phyloP scores from a whole-genome alignment of 1,140 invertebrate species.

The Rhyacophila brunnea region DNA sequence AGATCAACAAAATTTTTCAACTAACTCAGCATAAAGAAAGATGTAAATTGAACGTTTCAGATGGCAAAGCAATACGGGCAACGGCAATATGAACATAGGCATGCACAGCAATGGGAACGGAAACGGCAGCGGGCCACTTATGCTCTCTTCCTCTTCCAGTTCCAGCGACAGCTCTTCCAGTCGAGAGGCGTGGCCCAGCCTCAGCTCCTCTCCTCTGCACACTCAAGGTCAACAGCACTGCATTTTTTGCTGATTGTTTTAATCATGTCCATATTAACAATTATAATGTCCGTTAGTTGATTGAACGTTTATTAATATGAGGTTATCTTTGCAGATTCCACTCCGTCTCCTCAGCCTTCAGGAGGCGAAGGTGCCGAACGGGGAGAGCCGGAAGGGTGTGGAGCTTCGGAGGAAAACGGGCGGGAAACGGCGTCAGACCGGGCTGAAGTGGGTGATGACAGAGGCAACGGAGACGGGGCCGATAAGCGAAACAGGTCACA shows the following conservation, averaged over 20 bases:
- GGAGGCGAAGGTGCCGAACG: background rate
- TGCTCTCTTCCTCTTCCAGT: slow-evolving; percentile 35
- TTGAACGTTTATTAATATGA: background rate
- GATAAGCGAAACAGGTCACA: slow-evolving; percentile 2
- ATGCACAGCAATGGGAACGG: slow-evolving; percentile 8
- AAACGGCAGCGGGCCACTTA: slow-evolving; percentile 9
- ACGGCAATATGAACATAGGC: background rate
- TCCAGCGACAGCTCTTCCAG: slow-evolving; percentile 41
- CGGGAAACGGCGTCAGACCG: too few relatives aligned
- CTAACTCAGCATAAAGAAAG: too few relatives aligned
- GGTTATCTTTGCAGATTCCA: slow-evolving; percentile 19
- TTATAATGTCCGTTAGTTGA: too few relatives aligned
- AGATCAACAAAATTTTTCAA: too few relatives aligned
- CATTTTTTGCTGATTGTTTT: too few relatives aligned
- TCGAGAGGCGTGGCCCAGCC: slow-evolving; percentile 72
- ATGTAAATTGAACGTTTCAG: too few relatives aligned
- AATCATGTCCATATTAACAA: too few relatives aligned
- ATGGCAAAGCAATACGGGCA: slow-evolving; percentile 1
- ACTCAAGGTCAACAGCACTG: too few relatives aligned
- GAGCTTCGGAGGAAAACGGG: too few relatives aligned
- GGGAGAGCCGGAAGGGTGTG: too few relatives aligned
- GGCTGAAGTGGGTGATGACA: slow-evolving; percentile 4
- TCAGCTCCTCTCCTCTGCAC: slow-evolving; percentile 50
- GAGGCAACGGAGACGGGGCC: background rate
- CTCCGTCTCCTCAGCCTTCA: slow-evolving; percentile 19